Evolutionary conservation across 92 coral and sea anemone genomes (phyloP), one percentile per base, ranked within the genome.

Genomic region (Umimayanthus chanpuru): DNA sequence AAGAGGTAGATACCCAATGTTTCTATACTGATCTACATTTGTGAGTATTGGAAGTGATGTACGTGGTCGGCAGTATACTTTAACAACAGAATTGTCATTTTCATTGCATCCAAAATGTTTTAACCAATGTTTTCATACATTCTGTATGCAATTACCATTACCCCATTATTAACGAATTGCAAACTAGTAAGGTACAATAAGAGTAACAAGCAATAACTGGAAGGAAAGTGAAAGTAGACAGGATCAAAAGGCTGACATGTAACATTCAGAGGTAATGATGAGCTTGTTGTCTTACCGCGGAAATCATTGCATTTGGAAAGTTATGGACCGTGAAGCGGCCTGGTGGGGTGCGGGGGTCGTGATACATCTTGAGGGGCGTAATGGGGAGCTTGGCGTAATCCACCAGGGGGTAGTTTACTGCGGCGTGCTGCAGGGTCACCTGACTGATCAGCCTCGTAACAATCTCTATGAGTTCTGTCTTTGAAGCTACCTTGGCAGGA

Each of bases 361-460:
- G 65, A 43, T 75, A 75, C 47, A 75, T 21, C 44, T 75, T 75
- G 49, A 43, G 23, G 5, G 79, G 79, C 0, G 79, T 39, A 53
- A 75, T 75, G 25, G 79, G 79, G 2, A 75, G 66, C 26, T 44
- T 65, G 20, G 68, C 89, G 30, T 86, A 86, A 15, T 86, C 77
- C 38, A 39, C 89, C 29, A 86, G 70, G 47, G 89, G 89, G 41
- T 75, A 86, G 44, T 73, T 58, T 9, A 88, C 81, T 44, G 85
- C 41, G 11, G 82, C 86, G 47, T 88, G 90, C 68, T 88, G 90
- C 23, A 88, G 16, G 0, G 87, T 78, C 25, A 88, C 4, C 50
- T 74, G 79, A 9, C 76, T 73, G 38, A 88, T 73, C 36, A 88
- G 73, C 80, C 87, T 53, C n/a, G 90, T 79, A 12, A 88, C 16